Conservation (phyloP, 2,888 invertebrate genomes). For the Siphonodentalium dalli region DNA sequence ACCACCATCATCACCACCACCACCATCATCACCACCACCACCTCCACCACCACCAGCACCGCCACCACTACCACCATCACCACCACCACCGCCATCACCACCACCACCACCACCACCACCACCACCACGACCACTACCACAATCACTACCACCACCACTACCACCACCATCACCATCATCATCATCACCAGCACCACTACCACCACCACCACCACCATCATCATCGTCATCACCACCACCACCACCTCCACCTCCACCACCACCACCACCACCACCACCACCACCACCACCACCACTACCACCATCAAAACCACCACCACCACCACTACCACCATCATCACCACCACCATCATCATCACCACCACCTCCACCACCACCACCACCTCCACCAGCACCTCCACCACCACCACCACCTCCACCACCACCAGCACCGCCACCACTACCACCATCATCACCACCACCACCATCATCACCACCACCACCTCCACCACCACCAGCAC, state of each 20-base stretch:
- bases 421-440: too few relatives aligned
- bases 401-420: constrained; percentile 5
- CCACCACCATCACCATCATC: background rate
- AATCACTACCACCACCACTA: too few relatives aligned
- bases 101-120: background rate
- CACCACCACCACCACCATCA: constrained; percentile 3
- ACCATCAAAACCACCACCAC: too few relatives aligned
- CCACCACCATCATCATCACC: constrained; percentile 3
- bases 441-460: constrained; percentile 2
- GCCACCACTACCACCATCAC: background rate
- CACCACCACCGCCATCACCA: background rate
- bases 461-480: background rate
- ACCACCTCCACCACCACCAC: constrained; percentile 3
- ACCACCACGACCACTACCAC: too few relatives aligned
- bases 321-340: constrained; percentile 3
- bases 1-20: background rate
- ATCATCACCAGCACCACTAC: background rate
- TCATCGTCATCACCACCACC: background rate
- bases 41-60: too few relatives aligned
- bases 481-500: background rate
- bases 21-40: background rate
- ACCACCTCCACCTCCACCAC: constrained; percentile 3
- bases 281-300: constrained; percentile 2
- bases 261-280: constrained; percentile 5
- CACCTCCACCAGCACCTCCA: constrained; percentile 4